Conservation (phyloP, 2,797 vertebrate genomes). For the Brachyrhaphis roseni region DNA sequence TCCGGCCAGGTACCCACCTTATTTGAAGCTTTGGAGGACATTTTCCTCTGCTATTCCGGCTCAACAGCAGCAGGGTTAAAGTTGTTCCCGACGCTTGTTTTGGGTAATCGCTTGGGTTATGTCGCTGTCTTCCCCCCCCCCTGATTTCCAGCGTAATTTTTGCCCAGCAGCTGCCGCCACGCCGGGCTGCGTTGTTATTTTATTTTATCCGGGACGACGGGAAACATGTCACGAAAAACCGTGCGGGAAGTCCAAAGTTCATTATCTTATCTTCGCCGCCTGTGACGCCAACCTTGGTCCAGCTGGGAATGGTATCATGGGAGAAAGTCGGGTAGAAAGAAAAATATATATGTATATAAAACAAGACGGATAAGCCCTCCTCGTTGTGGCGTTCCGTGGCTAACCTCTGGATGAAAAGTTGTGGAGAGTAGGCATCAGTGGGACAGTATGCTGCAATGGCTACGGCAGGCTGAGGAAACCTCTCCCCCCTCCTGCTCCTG, state of each 20-base stretch:
- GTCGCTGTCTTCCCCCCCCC: constrained; percentile 52
- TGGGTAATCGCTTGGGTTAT: constrained; percentile 54
- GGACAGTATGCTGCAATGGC: constrained; percentile 68
- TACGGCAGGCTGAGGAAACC: constrained; percentile 69
- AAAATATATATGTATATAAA: background rate
- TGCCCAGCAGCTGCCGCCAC: constrained; percentile 84
- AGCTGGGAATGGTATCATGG: constrained; percentile 48
- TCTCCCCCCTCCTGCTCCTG: constrained; percentile 59
- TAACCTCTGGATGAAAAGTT: constrained; percentile 75
- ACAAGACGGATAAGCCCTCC: constrained; percentile 6
- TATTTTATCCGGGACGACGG: constrained; percentile 76
- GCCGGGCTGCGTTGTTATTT: constrained; percentile 81
- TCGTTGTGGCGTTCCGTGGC: constrained; percentile 40
- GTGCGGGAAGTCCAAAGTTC: constrained; percentile 82
- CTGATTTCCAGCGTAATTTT: constrained; percentile 25
- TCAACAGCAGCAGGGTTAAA: constrained; percentile 61
- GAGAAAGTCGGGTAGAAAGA: constrained; percentile 23
- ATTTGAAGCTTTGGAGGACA: constrained; percentile 89
- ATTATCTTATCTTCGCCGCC: constrained; percentile 74
- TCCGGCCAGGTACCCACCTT: constrained; percentile 84
- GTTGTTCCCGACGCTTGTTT: constrained; percentile 44
- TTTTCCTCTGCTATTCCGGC: constrained; percentile 80
- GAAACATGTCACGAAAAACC: constrained; percentile 81
- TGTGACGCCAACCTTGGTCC: constrained; percentile 48
- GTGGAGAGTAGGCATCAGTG: constrained; percentile 59